Evolutionary conservation across 2,113 vertebrate genomes (phyloP).

Genomic region (Hipposideros armiger): DNA sequence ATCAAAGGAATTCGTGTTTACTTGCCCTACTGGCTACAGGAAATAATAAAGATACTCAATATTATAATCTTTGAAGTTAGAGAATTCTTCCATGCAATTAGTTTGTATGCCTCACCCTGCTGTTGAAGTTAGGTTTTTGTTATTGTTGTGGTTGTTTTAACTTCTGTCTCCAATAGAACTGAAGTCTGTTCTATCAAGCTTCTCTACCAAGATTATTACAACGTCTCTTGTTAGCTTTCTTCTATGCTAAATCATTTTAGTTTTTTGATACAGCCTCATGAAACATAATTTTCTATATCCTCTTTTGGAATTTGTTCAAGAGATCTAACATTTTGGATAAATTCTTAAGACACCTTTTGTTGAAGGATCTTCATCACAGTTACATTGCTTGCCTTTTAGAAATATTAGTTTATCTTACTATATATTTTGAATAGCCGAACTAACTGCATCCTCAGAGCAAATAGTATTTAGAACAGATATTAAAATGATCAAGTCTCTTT

Average conservation of each 20-base stretch:
- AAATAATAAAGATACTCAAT: conserved; percentile 29
- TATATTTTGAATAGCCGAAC: conserved; percentile 12
- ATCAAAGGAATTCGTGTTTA: conserved; percentile 51
- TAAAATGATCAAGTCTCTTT: not conserved
- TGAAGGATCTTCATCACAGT: not conserved
- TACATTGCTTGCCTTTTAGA: conserved; percentile 37
- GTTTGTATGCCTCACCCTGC: not conserved
- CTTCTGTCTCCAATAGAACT: not conserved
- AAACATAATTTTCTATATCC: not conserved
- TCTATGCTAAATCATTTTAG: conserved; percentile 15
- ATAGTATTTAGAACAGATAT: not conserved
- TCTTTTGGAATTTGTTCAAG: conserved; percentile 42
- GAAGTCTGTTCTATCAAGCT: not conserved
- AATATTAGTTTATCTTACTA: not conserved
- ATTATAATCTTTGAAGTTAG: conserved; percentile 44
- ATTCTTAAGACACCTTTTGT: not conserved
- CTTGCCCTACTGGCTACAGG: not conserved
- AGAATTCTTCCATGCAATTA: conserved; percentile 12
- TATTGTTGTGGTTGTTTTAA: not conserved
- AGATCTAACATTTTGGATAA: conserved; percentile 33
- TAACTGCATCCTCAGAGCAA: conserved; percentile 1
- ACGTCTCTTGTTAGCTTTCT: conserved; percentile 46
- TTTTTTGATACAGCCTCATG: not conserved
- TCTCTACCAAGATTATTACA: conserved; percentile 9
- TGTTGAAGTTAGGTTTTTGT: not conserved